Conservation (phyloP, 2,797 vertebrate genomes). For the Hapalemur alaotrensis region DNA sequence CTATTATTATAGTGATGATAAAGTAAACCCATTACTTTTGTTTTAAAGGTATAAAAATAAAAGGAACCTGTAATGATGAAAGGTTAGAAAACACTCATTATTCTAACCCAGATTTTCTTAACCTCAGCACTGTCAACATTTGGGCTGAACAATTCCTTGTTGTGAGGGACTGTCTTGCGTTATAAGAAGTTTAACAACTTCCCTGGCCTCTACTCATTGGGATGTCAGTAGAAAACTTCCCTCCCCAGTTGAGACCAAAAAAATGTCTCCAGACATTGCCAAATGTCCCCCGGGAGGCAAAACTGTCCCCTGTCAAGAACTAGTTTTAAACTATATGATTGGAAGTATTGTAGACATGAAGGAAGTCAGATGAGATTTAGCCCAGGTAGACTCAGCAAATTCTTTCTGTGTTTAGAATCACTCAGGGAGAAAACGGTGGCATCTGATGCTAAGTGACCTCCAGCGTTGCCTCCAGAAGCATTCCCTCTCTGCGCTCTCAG, state of each 20-base stretch:
- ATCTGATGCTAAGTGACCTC: slow-evolving; percentile 30
- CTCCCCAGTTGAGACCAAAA: background rate
- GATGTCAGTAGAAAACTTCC: background rate
- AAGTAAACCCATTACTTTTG: slow-evolving; percentile 52
- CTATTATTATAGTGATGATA: background rate
- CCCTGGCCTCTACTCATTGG: background rate
- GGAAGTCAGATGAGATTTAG: background rate
- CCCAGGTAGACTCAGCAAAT: background rate
- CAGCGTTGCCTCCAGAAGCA: background rate
- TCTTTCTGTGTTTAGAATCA: background rate
- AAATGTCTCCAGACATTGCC: background rate
- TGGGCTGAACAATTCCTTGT: slow-evolving; percentile 15
- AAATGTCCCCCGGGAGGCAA: background rate
- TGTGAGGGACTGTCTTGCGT: background rate
- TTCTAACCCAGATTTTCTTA: slow-evolving; percentile 6
- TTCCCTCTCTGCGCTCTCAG: slow-evolving; percentile 3
- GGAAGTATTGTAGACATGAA: background rate
- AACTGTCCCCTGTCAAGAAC: background rate
- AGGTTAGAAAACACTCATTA: slow-evolving; percentile 44
- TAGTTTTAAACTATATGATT: background rate
- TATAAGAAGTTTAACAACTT: background rate
- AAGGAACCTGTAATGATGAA: slow-evolving; percentile 28
- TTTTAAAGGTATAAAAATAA: slow-evolving; percentile 1
- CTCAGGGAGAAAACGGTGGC: background rate
- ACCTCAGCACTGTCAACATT: background rate